These are phyloP conservation scores for Antheraea pernyi DNA, from an alignment of 1,140 invertebrate species.

Conservation along the genomic window DNA sequence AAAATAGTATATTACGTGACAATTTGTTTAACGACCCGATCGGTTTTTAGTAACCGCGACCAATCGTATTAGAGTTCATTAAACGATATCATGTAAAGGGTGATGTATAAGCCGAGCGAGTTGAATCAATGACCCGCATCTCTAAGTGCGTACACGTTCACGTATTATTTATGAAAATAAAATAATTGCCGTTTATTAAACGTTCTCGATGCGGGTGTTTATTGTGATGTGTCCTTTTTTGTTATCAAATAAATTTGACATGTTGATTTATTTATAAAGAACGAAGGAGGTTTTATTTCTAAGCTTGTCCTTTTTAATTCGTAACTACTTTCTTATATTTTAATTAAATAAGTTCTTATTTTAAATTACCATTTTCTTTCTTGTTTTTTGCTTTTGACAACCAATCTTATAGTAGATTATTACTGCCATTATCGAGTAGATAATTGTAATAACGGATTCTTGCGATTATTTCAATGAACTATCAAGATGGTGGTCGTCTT, in stretches of 20 bases:
- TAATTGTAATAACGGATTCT: too few relatives aligned
- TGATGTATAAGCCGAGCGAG: constrained; percentile 39
- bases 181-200: constrained; percentile 69
- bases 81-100: constrained; percentile 52
- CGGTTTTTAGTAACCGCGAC: constrained; percentile 28
- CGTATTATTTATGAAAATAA: constrained; percentile 62
- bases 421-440: too few relatives aligned
- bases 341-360: too few relatives aligned
- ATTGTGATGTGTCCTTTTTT: constrained; percentile 29
- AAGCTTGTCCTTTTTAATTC: too few relatives aligned
- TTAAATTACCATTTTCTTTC: too few relatives aligned
- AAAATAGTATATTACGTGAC: too few relatives aligned
- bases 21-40: neutral
- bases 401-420: too few relatives aligned
- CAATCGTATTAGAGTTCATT: constrained; percentile 43
- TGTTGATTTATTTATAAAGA: constrained; percentile 1
- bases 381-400: too few relatives aligned
- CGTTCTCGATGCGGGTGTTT: constrained; percentile 58
- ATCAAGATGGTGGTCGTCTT: too few relatives aligned
- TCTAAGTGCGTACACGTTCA: constrained; percentile 8
- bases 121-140: constrained; percentile 62
- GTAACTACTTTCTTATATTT: too few relatives aligned
- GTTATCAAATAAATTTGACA: constrained; percentile 31
- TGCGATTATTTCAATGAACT: too few relatives aligned
- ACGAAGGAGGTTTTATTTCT: neutral